phyloP scores from a whole-genome alignment of 2,888 invertebrate genomes.

The Melieria omissa region DNA sequence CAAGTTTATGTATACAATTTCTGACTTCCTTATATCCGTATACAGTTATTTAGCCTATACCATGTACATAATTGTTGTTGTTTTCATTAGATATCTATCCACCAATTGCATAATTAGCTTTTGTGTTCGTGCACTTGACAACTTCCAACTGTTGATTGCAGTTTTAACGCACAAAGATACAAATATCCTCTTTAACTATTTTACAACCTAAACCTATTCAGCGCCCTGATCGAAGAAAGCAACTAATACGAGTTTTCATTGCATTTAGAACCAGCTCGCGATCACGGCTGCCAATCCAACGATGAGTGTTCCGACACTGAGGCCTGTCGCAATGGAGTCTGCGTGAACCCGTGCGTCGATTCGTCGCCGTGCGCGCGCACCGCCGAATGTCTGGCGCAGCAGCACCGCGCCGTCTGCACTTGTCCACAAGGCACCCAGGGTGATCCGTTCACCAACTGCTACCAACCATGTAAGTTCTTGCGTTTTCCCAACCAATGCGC shows the following conservation, averaged over 20 bases:
- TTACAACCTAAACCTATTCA: neutral
- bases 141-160: neutral
- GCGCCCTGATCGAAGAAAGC: neutral
- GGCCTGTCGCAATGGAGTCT: slow-evolving; percentile 77
- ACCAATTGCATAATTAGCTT: neutral
- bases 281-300: slow-evolving; percentile 76
- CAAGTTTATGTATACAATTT: slow-evolving; percentile 19
- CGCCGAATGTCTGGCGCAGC: slow-evolving; percentile 80
- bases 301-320: slow-evolving; percentile 79
- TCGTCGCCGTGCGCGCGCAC: slow-evolving; percentile 79
- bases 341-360: slow-evolving; percentile 79
- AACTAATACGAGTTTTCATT: neutral
- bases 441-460: slow-evolving; percentile 84
- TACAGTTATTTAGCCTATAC: neutral
- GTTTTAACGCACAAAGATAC: neutral
- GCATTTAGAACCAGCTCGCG: slow-evolving; percentile 58
- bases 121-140: neutral
- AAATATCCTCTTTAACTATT: neutral
- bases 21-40: neutral
- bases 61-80: slow-evolving; percentile 9
- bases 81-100: neutral
- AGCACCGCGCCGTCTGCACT: slow-evolving; percentile 81
- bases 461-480: slow-evolving; percentile 56
- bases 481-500: neutral
- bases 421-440: slow-evolving; percentile 81